These are phyloP conservation scores for Allobates femoralis DNA, from an alignment of 2,797 vertebrate species.

Conservation along the genomic window DNA sequence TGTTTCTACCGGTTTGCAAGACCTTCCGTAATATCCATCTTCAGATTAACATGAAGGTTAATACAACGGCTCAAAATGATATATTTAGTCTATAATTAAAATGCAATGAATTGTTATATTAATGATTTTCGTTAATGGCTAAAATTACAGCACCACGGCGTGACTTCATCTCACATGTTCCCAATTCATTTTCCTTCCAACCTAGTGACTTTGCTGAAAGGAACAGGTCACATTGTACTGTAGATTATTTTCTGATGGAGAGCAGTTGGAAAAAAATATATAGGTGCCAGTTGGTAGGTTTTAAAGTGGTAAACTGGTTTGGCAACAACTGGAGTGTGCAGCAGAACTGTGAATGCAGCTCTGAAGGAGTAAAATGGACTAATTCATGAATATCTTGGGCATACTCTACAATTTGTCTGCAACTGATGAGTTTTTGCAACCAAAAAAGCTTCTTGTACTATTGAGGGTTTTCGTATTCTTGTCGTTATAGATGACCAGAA, in stretches of 20 bases:
- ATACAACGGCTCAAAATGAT: slow-evolving; percentile 23
- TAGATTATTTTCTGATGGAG: background rate
- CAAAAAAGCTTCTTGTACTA: too few relatives aligned
- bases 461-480: too few relatives aligned
- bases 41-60: slow-evolving; percentile 48
- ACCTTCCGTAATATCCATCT: slow-evolving; percentile 23
- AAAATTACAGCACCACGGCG: slow-evolving; percentile 21
- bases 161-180: slow-evolving; percentile 26
- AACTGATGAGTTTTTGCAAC: too few relatives aligned
- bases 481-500: too few relatives aligned
- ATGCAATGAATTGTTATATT: slow-evolving; percentile 58
- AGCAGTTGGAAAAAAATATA: background rate
- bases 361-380: too few relatives aligned
- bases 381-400: too few relatives aligned
- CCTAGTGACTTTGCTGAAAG: slow-evolving; percentile 60
- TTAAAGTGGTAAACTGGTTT: background rate
- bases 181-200: slow-evolving; percentile 39
- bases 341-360: too few relatives aligned
- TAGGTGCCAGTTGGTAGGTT: background rate
- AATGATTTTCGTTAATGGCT: slow-evolving; percentile 59
- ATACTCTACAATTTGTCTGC: too few relatives aligned
- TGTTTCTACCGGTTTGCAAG: background rate
- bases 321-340: too few relatives aligned
- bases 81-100: slow-evolving; percentile 55
- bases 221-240: slow-evolving; percentile 55